Evolutionary conservation across 2,888 invertebrate species (phyloP), one percentile per base, ranked within the genome.

Genomic region (Dicycla oo): DNA sequence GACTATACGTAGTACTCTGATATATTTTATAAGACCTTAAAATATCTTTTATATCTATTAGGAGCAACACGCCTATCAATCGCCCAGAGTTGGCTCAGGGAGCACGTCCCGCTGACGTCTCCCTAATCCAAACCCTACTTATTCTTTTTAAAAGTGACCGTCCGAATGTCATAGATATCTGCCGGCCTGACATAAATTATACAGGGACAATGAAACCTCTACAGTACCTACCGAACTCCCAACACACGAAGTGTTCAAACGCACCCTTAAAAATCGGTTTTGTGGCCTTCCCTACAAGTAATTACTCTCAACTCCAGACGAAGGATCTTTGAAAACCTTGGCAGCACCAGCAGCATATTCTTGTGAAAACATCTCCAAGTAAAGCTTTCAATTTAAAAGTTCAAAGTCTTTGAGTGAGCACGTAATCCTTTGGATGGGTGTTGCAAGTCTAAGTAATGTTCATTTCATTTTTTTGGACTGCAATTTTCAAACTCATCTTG

Each of bases 331-430:
- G 40, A 49, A 67, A 75, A 66, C 49, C 57, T 51, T 47, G 18
- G 30, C 8, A 63, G 56, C 30, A 45, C 65, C 57, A 62, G 72
- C 53, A 60, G 72, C 62, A 80, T 73, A 69, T 68, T 68, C 53
- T 69, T 69, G 51, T 61, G 40, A 62, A 78, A 80, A 73, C 60
- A 67, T 77, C 60, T 49, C 54, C 20, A 64, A 73, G 66, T 65
- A 68, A 78, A 58, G 79, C 74, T 82, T 78, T 82, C 62, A 70
- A 74, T 78, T 78, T 80, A 47, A 78, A 81, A 81, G 66, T 76
- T 76, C 58, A 75, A 80, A 75, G 78, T 77, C 78, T 77, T 77
- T 77, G 68, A 67, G 67, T 40, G 54, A 64, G 56, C 64, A 75
- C 74, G 54, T 75, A 65, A 65, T 66, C 34, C 69, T 69, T 57